phyloP scores from a whole-genome alignment of 1,140 invertebrate genomes.

The Drosophila orena region DNA sequence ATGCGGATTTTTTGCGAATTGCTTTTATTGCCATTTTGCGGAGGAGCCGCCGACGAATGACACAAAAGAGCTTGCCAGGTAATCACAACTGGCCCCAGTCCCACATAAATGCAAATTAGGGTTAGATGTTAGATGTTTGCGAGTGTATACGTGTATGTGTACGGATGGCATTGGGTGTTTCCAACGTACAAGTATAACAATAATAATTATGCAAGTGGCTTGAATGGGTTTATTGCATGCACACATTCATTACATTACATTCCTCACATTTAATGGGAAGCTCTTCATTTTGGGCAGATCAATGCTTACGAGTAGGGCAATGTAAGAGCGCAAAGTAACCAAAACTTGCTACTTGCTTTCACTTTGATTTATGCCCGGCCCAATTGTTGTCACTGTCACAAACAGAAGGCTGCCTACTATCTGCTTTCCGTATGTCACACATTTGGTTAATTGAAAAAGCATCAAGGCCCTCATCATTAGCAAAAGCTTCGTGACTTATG shows the following conservation, averaged over 20 bases:
- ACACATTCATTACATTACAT: slow-evolving; percentile 69
- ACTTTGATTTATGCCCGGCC: slow-evolving; percentile 44
- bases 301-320: not conserved
- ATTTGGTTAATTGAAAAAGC: slow-evolving; percentile 82
- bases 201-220: slow-evolving; percentile 74
- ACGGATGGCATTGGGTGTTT: not conserved
- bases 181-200: slow-evolving; percentile 49
- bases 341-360: not conserved
- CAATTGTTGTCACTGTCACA: slow-evolving; percentile 33
- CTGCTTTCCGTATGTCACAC: slow-evolving; percentile 47
- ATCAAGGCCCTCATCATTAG: slow-evolving; percentile 79
- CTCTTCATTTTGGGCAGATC: slow-evolving; percentile 21
- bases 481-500: slow-evolving; percentile 78
- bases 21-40: slow-evolving; percentile 73
- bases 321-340: not conserved
- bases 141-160: slow-evolving; percentile 17
- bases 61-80: slow-evolving; percentile 65
- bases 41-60: slow-evolving; percentile 51
- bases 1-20: slow-evolving; percentile 66
- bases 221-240: slow-evolving; percentile 79
- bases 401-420: slow-evolving; percentile 17
- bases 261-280: slow-evolving; percentile 23
- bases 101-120: slow-evolving; percentile 82
- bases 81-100: slow-evolving; percentile 43
- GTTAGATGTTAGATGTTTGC: slow-evolving; percentile 77